Evolutionary conservation across 2,113 vertebrate genomes (phyloP), one percentile per base, ranked within the genome.

Genomic region (Seriola dumerili): DNA sequence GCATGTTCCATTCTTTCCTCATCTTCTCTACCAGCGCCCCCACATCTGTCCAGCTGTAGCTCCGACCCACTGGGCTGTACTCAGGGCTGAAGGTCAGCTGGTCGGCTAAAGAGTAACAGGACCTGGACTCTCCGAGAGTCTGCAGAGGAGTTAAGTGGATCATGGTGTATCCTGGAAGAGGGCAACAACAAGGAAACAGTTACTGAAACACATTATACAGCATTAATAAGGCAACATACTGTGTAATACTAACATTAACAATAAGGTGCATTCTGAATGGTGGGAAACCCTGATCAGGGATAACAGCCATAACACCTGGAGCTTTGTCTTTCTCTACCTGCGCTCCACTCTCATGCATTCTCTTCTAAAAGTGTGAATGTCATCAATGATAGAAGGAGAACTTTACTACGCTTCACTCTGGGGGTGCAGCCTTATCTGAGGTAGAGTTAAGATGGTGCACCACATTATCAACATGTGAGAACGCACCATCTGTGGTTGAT

Each of bases 61-160:
- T 84, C 38, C 44, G 64, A 5, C 90, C 91, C 4, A 19, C 7
- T 0, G 88, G 76, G 64, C 93, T 92, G 79, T 93, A 94, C 48
- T 94, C 93, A 0, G 91, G 92, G 85, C 64, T 94, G 46, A 92
- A 84, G 62, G 23, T 64, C 46, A 94, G 90, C 88, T 94, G 93
- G 81, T 94, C 93, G 0, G 91, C 91, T 77, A 94, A 29, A 6
- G 93, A 94, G 88, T 94, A 94, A 68, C 93, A 93, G 59, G 93
- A 94, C 62, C 92, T 80, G 48, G 93, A 94, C 82, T 83, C 86
- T 73, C 93, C 93, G 0, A 94, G 85, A 13, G 92, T 94, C 91
- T 94, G 93, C 36, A 94, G 85, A 2, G 93, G 93, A 0, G 93
- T 94, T 52, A 94, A 82, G 85, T 94, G 93, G 80, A 92, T 19